These are phyloP conservation scores for Lucinisca nassula DNA, from an alignment of 2,888 invertebrate genomes.

Conservation along the genomic window DNA sequence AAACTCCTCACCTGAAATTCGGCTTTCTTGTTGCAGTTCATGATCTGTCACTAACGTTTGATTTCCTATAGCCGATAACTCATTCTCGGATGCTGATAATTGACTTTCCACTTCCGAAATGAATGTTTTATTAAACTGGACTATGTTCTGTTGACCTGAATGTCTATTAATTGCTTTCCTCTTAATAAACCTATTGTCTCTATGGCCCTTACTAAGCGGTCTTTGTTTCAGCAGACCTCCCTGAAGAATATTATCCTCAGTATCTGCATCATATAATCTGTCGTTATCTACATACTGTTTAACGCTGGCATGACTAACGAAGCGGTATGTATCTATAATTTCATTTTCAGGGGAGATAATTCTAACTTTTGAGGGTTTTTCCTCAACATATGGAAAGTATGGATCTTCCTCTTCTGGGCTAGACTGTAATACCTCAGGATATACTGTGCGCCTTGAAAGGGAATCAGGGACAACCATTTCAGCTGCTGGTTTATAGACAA, in stretches of 20 bases:
- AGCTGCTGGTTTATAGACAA: conserved; percentile 15
- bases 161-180: background rate
- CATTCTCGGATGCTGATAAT: background rate
- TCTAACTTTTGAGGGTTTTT: background rate
- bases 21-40: conserved; percentile 23
- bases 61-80: background rate
- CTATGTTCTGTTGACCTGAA: background rate
- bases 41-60: conserved; percentile 1
- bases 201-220: background rate
- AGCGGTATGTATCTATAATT: background rate
- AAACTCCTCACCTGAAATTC: conserved; percentile 24
- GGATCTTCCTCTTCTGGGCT: conserved; percentile 31
- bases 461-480: conserved; percentile 31
- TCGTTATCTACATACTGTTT: background rate
- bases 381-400: conserved; percentile 25
- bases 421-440: background rate
- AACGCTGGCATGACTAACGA: background rate
- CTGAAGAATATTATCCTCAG: conserved; percentile 14
- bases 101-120: background rate
- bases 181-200: background rate
- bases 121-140: background rate
- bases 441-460: background rate
- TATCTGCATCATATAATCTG: conserved; percentile 22
- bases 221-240: background rate
- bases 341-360: background rate